phyloP scores from a whole-genome alignment of 2,113 vertebrate species.

The Stictonetta naevosa region DNA sequence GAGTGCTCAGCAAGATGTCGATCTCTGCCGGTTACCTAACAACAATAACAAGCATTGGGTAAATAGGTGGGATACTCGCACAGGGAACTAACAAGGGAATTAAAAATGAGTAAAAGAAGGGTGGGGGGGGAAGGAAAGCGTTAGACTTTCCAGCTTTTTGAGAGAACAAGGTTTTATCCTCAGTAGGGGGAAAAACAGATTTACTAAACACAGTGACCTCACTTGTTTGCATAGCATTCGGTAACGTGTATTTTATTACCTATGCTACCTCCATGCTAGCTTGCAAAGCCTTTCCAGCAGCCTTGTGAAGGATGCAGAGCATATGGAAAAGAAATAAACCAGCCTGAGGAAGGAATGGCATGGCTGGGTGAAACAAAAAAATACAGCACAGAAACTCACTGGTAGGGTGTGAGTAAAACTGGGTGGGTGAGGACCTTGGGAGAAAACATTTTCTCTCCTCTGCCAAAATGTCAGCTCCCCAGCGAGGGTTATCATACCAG shows the following conservation, averaged over 20 bases:
- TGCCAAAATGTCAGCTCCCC: neutral
- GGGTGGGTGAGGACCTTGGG: fast-evolving
- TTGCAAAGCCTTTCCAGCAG: conserved; percentile 70
- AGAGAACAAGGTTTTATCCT: conserved; percentile 69
- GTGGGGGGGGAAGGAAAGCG: neutral
- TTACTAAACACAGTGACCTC: conserved; percentile 75
- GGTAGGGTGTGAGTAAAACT: neutral
- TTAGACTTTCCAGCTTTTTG: conserved; percentile 72
- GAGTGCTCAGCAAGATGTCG: neutral
- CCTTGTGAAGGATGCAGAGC: conserved; percentile 9
- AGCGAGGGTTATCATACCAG: neutral
- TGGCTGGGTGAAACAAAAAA: conserved; percentile 9
- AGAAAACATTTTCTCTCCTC: neutral
- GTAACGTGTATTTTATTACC: conserved; percentile 72
- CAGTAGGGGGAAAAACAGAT: conserved; percentile 61
- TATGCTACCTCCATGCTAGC: conserved; percentile 66
- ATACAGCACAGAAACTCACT: neutral
- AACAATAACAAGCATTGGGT: conserved; percentile 33
- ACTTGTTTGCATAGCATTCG: conserved; percentile 75
- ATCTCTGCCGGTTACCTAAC: conserved; percentile 18
- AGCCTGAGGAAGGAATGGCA: conserved; percentile 36
- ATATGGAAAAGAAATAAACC: conserved; percentile 71
- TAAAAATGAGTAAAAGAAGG: neutral
- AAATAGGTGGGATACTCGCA: conserved; percentile 25
- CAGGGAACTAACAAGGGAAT: neutral